Evolutionary conservation across 2,888 invertebrate genomes (phyloP).

Genomic region (Micropterix aruncella): DNA sequence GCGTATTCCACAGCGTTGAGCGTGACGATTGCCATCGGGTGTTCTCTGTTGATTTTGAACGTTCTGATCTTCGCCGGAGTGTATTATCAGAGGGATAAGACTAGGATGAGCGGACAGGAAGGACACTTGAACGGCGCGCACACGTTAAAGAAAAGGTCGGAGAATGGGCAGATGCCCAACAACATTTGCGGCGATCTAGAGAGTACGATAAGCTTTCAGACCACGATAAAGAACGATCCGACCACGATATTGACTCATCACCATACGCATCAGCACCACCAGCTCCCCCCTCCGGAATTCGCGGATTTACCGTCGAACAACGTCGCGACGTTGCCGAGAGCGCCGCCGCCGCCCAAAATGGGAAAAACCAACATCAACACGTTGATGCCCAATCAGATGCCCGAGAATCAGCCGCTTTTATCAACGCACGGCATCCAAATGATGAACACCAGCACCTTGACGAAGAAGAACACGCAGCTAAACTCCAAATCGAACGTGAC

Average conservation of each 20-base stretch:
- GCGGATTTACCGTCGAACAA: constrained; percentile 65
- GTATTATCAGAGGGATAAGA: constrained; percentile 83
- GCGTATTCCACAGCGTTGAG: constrained; percentile 84
- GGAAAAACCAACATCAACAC: constrained; percentile 45
- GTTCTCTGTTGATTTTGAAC: constrained; percentile 81
- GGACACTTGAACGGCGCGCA: constrained; percentile 36
- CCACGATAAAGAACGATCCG: constrained; percentile 50
- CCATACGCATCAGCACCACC: constrained; percentile 63
- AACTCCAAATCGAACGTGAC: constrained; percentile 44
- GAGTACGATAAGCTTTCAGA: constrained; percentile 34
- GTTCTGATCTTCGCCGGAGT: constrained; percentile 90
- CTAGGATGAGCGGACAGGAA: constrained; percentile 49
- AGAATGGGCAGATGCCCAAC: constrained; percentile 80
- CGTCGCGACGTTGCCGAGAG: constrained; percentile 49
- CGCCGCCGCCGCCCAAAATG: constrained; percentile 62
- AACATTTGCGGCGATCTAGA: constrained; percentile 79
- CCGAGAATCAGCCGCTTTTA: constrained; percentile 54
- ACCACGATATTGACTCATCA: constrained; percentile 62
- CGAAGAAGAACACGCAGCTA: constrained; percentile 58
- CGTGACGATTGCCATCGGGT: constrained; percentile 90
- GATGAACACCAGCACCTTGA: constrained; percentile 62
- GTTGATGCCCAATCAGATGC: constrained; percentile 41
- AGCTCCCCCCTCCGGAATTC: constrained; percentile 71
- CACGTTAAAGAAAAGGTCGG: constrained; percentile 53
- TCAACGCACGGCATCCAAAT: constrained; percentile 66